A percentile compares a stretch with the other conserved stretches of the same genome.
phyloP scores from a whole-genome alignment of 2,113 vertebrate species.

The Alligator sinensis region DNA sequence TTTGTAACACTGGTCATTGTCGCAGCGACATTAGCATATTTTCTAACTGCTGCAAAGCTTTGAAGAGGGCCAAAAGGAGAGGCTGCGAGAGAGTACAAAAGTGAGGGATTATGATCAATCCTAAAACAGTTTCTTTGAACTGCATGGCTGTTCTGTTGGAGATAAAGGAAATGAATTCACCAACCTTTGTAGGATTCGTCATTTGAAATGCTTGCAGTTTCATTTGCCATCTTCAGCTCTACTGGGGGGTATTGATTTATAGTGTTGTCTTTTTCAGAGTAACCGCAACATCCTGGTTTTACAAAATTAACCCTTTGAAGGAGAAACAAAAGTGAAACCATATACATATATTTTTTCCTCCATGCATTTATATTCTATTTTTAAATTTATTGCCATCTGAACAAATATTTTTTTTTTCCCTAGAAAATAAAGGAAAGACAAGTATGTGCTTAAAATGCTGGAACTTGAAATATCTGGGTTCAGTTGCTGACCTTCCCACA shows the following conservation, averaged over 20 bases:
- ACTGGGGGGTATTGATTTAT: conserved; percentile 5
- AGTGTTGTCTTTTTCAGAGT: not conserved
- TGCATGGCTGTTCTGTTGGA: conserved; percentile 28
- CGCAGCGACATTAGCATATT: not conserved
- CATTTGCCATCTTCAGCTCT: not conserved
- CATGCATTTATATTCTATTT: not conserved
- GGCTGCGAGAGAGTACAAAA: not conserved
- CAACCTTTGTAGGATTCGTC: conserved; percentile 51
- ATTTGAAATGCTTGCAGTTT: not conserved
- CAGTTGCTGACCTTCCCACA: not conserved
- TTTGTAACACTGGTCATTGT: rapidly evolving
- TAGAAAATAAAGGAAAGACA: not conserved
- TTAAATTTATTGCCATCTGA: rapidly evolving
- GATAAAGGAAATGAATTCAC: conserved; percentile 62
- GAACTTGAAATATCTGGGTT: not conserved
- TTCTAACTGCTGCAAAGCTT: not conserved
- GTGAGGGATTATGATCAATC: not conserved
- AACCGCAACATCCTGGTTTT: not conserved
- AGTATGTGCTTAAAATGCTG: not conserved
- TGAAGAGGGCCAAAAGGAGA: not conserved
- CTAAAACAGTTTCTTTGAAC: conserved; percentile 10
- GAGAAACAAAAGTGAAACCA: not conserved
- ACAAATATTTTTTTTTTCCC: not conserved
- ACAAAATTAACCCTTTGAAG: not conserved
- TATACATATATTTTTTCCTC: not conserved